Percentiles rank a stretch among this genome's conserved stretches.
Evolutionary conservation across 2,113 vertebrate species (phyloP).

Genomic region (Cheilinus undulatus): DNA sequence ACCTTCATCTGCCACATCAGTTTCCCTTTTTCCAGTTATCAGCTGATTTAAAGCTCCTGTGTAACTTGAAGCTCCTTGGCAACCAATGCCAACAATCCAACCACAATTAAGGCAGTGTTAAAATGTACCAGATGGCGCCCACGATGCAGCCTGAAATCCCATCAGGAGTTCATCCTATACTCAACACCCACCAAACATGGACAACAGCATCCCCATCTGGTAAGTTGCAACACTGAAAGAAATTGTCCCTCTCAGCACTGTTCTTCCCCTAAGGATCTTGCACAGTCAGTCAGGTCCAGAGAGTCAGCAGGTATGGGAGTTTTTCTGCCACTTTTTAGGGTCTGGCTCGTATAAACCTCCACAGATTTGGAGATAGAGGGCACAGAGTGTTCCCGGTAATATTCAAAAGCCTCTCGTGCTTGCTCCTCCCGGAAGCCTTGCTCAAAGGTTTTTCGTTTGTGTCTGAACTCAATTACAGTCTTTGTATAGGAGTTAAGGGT

Average conservation of each 20-base stretch:
- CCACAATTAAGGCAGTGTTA: constrained; percentile 66
- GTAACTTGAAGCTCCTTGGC: constrained; percentile 7
- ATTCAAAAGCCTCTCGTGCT: constrained; percentile 89
- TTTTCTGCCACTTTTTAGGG: constrained; percentile 64
- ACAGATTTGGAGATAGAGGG: constrained; percentile 77
- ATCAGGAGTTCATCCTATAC: background rate
- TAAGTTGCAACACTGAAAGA: background rate
- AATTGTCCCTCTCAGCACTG: constrained; percentile 71
- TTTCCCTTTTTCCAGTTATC: background rate
- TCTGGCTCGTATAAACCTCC: constrained; percentile 71
- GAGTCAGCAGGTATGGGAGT: constrained; percentile 70
- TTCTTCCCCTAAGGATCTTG: constrained; percentile 74
- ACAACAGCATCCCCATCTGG: background rate
- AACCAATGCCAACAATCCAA: constrained; percentile 6
- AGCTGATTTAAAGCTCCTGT: background rate
- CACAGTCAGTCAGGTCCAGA: constrained; percentile 74
- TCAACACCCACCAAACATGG: background rate
- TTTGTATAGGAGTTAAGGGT: constrained; percentile 98
- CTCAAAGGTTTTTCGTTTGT: constrained; percentile 94
- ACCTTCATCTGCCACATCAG: background rate
- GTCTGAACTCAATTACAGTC: constrained; percentile 97
- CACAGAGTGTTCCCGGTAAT: constrained; percentile 88
- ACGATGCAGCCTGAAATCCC: background rate
- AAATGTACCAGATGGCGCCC: constrained; percentile 22
- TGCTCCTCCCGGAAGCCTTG: constrained; percentile 91